These are phyloP conservation scores for Myathropa florea DNA, from an alignment of 2,888 invertebrate genomes.

Conservation along the genomic window DNA sequence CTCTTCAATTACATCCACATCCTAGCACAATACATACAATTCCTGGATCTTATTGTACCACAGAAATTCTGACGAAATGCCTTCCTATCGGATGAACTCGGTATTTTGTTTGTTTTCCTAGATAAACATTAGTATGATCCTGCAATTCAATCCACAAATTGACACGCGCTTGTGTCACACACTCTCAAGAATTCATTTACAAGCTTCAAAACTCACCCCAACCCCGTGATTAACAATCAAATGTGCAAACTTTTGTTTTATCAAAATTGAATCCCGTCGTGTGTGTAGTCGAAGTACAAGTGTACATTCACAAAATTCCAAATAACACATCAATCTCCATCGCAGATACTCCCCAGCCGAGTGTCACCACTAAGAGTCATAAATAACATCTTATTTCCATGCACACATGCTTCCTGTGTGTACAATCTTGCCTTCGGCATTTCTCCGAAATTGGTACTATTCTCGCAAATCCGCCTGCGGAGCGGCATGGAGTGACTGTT, in stretches of 20 bases:
- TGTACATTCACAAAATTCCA: background rate
- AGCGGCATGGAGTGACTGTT: background rate
- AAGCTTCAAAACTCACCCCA: background rate
- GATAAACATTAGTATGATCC: no score
- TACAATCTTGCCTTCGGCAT: background rate
- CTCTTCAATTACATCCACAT: no score
- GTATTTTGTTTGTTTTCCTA: no score
- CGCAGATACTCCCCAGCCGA: background rate
- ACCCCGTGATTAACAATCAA: background rate
- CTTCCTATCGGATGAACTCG: no score
- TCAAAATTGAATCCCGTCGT: background rate
- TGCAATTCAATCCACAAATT: no score
- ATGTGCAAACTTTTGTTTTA: background rate
- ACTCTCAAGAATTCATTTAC: background rate
- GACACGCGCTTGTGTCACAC: background rate
- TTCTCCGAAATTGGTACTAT: conserved; percentile 16
- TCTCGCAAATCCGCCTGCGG: conserved; percentile 3
- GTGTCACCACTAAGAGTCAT: conserved; percentile 40
- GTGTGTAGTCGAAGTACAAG: background rate
- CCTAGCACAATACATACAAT: no score
- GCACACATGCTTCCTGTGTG: conserved; percentile 25
- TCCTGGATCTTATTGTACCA: no score
- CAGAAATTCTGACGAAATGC: no score
- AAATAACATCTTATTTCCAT: conserved; percentile 31
- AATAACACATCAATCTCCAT: conserved; percentile 30